These are phyloP conservation scores for Uloborus diversus DNA, from an alignment of 1,140 invertebrate species.

Conservation along the genomic window DNA sequence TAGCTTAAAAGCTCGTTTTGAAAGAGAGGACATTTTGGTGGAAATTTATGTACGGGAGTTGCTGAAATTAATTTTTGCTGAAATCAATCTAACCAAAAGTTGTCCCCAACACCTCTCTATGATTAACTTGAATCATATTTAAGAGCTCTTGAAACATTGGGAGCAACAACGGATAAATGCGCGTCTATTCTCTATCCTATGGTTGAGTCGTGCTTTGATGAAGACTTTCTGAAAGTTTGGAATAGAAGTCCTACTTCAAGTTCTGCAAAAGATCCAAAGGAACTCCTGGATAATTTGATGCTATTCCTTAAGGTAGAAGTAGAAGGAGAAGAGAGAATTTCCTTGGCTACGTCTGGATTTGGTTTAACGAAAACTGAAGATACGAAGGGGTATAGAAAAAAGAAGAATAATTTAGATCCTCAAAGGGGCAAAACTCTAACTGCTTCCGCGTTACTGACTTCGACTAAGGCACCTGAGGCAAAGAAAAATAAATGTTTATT, in stretches of 20 bases:
- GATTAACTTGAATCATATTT: background rate
- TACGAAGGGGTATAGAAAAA: background rate
- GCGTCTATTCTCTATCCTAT: constrained; percentile 4
- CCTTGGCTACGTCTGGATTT: background rate
- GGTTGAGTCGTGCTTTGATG: constrained; percentile 16
- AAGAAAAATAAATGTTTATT: no score
- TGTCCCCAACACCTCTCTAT: background rate
- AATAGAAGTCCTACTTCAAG: background rate
- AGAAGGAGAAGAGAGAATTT: constrained; percentile 5
- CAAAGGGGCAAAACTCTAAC: no score
- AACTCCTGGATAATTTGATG: background rate
- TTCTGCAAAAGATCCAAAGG: background rate
- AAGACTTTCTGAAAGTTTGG: constrained; percentile 12
- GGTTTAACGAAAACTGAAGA: background rate
- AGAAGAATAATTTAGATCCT: background rate
- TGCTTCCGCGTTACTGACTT: background rate
- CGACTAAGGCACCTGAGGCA: background rate
- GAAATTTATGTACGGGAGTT: background rate
- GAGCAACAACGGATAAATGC: constrained; percentile 17
- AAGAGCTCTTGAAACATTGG: constrained; percentile 18
- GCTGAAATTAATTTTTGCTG: background rate
- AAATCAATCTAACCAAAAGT: background rate
- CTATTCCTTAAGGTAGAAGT: background rate
- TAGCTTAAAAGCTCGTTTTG: constrained; percentile 46
- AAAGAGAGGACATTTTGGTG: constrained; percentile 16